phyloP scores from a whole-genome alignment of 2,797 vertebrate genomes.

The Hozukius guyotensis region DNA sequence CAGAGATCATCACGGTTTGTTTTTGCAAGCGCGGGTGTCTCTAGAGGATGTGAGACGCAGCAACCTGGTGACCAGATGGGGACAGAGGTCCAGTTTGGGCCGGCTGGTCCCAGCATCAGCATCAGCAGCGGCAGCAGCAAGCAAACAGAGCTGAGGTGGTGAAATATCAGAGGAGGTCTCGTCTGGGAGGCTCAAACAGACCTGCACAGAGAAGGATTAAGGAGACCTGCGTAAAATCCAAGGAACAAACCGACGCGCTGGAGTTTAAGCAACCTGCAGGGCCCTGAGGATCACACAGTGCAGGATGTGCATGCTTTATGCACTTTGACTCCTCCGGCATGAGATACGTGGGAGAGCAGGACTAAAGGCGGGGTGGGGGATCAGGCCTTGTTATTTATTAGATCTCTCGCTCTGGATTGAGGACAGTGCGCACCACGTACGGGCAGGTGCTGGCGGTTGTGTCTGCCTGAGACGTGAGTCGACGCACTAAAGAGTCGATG shows the following conservation, averaged over 20 bases:
- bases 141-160: constrained; percentile 32
- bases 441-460: constrained; percentile 33
- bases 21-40: constrained; percentile 4
- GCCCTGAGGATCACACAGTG: constrained; percentile 49
- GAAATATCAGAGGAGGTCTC: constrained; percentile 55
- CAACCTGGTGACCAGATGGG: constrained; percentile 10
- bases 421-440: constrained; percentile 34
- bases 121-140: not conserved
- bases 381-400: constrained; percentile 41
- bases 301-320: constrained; percentile 60
- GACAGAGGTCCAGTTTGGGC: constrained; percentile 16
- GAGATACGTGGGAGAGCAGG: constrained; percentile 23
- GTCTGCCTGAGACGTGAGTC: constrained; percentile 41
- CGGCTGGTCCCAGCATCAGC: not conserved
- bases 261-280: constrained; percentile 43
- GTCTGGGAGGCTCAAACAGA: constrained; percentile 34
- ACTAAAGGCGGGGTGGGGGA: constrained; percentile 40
- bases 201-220: constrained; percentile 55
- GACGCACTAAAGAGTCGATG: constrained; percentile 49
- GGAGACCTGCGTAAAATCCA: constrained; percentile 52
- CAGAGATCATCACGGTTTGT: constrained; percentile 30
- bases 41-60: not conserved
- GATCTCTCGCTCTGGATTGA: constrained; percentile 43
- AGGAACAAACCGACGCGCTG: constrained; percentile 44
- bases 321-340: constrained; percentile 59